Evolutionary conservation across 2,797 vertebrate genomes (phyloP).

Genomic region (Agapornis canus): DNA sequence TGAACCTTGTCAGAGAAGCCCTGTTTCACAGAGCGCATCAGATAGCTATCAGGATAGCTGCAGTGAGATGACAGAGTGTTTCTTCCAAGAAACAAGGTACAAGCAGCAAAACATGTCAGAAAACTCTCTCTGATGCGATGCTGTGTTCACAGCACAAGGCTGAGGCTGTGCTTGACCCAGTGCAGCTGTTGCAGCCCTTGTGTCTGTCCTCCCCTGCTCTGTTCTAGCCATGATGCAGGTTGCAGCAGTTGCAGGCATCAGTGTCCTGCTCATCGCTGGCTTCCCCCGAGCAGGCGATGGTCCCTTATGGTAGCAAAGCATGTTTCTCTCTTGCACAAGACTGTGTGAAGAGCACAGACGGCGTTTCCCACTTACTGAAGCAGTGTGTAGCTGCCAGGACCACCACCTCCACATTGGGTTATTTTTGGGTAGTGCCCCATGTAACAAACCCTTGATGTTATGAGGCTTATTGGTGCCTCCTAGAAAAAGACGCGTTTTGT

Average conservation of each 20-base stretch:
- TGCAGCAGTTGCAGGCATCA: not conserved
- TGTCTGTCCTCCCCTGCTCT: not conserved
- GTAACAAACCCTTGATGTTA: not conserved
- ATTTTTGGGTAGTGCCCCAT: rapidly evolving
- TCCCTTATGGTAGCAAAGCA: not conserved
- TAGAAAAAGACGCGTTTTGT: not conserved
- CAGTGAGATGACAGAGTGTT: not conserved
- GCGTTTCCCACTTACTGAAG: not conserved
- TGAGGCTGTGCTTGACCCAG: not conserved
- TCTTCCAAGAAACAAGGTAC: constrained; percentile 8
- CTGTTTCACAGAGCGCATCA: not conserved
- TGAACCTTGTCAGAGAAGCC: not conserved
- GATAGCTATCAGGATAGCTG: not conserved
- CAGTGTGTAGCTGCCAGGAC: rapidly evolving
- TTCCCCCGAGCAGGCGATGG: not conserved
- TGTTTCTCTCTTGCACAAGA: not conserved
- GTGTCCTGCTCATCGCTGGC: not conserved
- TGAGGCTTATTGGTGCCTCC: not conserved
- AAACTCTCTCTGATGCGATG: not conserved
- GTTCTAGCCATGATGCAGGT: not conserved
- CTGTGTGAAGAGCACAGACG: not conserved
- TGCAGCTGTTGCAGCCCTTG: not conserved
- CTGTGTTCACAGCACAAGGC: not conserved
- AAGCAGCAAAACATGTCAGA: not conserved
- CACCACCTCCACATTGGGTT: rapidly evolving